Evolutionary conservation across 2,797 vertebrate species (phyloP).

Genomic region (Ataeniobius toweri): DNA sequence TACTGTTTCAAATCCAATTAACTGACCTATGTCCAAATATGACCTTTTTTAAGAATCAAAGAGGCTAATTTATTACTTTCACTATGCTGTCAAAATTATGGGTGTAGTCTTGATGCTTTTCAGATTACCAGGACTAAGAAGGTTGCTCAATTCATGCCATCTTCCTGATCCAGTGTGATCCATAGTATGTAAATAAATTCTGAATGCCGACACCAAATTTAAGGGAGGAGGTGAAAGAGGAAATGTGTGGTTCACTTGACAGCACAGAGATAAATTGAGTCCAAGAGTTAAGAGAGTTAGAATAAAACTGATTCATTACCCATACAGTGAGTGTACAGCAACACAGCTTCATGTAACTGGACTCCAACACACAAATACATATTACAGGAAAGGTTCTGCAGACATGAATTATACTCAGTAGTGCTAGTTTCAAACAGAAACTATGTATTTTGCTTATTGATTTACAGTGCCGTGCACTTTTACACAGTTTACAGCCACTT

Average conservation of each 20-base stretch:
- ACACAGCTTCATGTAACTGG: conserved; percentile 74
- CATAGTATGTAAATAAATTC: background rate
- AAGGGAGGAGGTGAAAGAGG: background rate
- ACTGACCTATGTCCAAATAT: background rate
- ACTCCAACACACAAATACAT: conserved; percentile 54
- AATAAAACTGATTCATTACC: conserved; percentile 36
- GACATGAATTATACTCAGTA: conserved; percentile 43
- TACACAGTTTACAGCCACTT: too few relatives aligned
- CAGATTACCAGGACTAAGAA: background rate
- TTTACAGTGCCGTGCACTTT: background rate
- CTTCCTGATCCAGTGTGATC: background rate
- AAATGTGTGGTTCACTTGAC: conserved; percentile 5
- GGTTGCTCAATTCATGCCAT: background rate
- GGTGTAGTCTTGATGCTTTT: background rate
- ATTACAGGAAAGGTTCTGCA: conserved; percentile 36
- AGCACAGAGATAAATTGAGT: conserved; percentile 1
- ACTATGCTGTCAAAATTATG: background rate
- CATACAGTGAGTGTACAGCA: conserved; percentile 68
- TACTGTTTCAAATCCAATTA: background rate
- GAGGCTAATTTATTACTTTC: background rate
- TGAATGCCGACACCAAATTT: background rate
- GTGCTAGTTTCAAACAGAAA: background rate
- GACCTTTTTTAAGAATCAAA: background rate
- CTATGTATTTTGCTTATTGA: background rate
- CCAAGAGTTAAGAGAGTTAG: conserved; percentile 7